These are phyloP conservation scores for Dicyrtomina minuta DNA, from an alignment of 2,888 invertebrate species.

Conservation along the genomic window DNA sequence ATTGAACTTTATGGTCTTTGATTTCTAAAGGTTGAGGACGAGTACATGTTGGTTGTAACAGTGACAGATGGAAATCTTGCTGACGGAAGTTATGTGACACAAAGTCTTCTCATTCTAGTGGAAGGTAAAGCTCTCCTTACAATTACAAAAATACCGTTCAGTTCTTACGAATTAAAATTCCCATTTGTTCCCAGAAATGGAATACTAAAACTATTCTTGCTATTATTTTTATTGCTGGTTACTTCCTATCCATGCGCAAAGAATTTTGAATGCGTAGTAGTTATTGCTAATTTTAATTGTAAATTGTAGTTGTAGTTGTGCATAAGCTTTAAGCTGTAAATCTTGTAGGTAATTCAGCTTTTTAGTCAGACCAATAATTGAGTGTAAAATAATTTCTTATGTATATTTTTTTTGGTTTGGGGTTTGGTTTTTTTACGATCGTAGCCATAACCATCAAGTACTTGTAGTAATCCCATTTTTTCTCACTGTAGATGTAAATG, in stretches of 20 bases:
- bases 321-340: no score
- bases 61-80: constrained; percentile 84
- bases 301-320: no score
- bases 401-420: no score
- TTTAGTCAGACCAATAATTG: no score
- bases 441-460: no score
- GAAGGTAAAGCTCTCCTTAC: constrained; percentile 67
- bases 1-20: constrained; percentile 28
- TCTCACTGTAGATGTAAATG: constrained; percentile 38
- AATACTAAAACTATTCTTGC: no score
- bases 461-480: no score
- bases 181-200: constrained; percentile 5
- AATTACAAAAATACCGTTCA: constrained; percentile 67
- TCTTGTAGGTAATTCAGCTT: no score
- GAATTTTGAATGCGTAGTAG: neutral
- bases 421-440: no score
- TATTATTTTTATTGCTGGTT: neutral
- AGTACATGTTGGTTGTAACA: constrained; percentile 84
- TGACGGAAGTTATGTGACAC: constrained; percentile 83
- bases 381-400: no score
- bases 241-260: neutral
- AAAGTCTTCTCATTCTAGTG: constrained; percentile 81
- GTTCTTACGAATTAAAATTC: constrained; percentile 57
- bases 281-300: neutral
- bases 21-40: constrained; percentile 71